Percentiles rank a stretch among this genome's conserved stretches.
phyloP scores from a whole-genome alignment of 1,140 invertebrate species.

The Pseudoatta argentina region DNA sequence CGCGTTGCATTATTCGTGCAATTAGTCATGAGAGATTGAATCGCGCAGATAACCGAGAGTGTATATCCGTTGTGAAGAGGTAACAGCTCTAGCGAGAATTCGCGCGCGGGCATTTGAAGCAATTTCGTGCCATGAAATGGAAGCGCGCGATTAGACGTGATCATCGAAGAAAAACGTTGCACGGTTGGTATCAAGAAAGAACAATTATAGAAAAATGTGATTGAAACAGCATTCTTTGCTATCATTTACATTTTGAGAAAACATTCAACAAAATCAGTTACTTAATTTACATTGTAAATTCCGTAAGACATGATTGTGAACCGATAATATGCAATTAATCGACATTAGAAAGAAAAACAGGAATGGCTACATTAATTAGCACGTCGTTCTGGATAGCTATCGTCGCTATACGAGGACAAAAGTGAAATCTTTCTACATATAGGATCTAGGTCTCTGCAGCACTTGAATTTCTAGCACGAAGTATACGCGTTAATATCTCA shows the following conservation, averaged over 20 bases:
- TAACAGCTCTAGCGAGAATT: constrained; percentile 49
- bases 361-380: constrained; percentile 41
- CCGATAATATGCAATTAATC: neutral
- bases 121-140: constrained; percentile 28
- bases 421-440: constrained; percentile 15
- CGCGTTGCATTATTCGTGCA: constrained; percentile 48
- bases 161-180: neutral
- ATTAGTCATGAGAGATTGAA: constrained; percentile 61
- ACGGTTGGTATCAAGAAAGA: neutral
- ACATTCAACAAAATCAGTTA: neutral
- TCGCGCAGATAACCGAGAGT: constrained; percentile 32
- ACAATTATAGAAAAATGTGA: neutral
- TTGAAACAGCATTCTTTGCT: neutral
- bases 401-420: constrained; percentile 21
- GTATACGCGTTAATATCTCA: neutral
- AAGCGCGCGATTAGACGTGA: constrained; percentile 27
- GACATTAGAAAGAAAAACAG: constrained; percentile 34
- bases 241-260: constrained; percentile 6
- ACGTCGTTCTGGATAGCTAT: constrained; percentile 23
- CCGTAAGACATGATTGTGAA: neutral
- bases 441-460: neutral
- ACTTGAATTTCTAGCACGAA: neutral
- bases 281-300: neutral
- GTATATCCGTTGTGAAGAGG: constrained; percentile 2
- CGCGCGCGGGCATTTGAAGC: constrained; percentile 11